These are phyloP conservation scores for Raja brachyura DNA, from an alignment of 2,113 vertebrate species.

Conservation along the genomic window DNA sequence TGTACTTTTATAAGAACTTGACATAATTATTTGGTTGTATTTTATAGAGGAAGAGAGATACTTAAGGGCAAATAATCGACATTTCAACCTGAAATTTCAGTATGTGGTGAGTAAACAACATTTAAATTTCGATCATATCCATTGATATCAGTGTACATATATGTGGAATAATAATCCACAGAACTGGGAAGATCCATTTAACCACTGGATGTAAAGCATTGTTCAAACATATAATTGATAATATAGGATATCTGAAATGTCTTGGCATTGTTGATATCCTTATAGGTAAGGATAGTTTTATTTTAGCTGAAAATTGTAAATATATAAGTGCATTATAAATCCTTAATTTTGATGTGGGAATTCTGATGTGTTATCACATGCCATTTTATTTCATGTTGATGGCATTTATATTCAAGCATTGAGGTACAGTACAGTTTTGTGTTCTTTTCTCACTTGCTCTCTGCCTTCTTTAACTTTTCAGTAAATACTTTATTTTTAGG, in stretches of 20 bases:
- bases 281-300: not conserved
- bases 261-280: not conserved
- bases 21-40: not conserved
- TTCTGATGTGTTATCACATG: not conserved
- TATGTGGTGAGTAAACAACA: conserved; percentile 71
- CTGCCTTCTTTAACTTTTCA: too few species aligned
- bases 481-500: too few species aligned
- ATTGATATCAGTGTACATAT: not conserved
- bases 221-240: not conserved
- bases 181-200: not conserved
- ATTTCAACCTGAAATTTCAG: conserved; percentile 66
- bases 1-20: not conserved
- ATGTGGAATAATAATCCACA: not conserved
- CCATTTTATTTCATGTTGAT: not conserved
- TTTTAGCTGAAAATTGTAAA: not conserved
- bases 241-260: not conserved
- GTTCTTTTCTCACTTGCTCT: too few species aligned
- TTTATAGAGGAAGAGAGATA: conserved; percentile 66
- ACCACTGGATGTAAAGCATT: not conserved
- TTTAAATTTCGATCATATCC: not conserved
- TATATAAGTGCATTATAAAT: not conserved
- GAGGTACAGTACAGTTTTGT: not conserved
- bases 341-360: not conserved
- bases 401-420: not conserved
- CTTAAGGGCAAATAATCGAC: conserved; percentile 75